Conservation (phyloP, 2,113 vertebrate species). For the Oryctolagus cuniculus region DNA sequence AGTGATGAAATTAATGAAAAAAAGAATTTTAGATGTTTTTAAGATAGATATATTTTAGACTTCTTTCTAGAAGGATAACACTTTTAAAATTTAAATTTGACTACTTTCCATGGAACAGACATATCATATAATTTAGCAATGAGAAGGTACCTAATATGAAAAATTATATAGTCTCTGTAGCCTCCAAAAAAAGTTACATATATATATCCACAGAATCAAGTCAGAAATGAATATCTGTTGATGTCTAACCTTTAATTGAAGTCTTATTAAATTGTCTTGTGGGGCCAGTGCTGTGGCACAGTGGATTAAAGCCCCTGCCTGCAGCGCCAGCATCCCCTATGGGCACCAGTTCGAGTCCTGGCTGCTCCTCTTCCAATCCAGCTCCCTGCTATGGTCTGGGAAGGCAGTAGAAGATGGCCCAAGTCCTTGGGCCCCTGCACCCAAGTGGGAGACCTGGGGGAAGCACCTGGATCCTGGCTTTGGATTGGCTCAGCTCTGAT, state of each 20-base stretch:
- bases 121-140: not conserved
- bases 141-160: not conserved
- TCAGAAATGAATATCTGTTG: not conserved
- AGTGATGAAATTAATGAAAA: not conserved
- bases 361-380: too few relatives aligned
- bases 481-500: too few relatives aligned
- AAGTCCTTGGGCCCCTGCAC: too few relatives aligned
- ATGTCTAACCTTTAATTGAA: not conserved
- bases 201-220: not conserved
- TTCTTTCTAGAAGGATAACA: not conserved
- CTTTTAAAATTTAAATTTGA: not conserved
- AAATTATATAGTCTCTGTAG: not conserved
- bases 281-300: too few relatives aligned
- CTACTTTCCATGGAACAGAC: not conserved
- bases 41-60: not conserved
- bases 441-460: too few relatives aligned
- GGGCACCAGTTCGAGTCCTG: too few relatives aligned
- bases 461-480: too few relatives aligned
- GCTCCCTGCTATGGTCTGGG: too few relatives aligned
- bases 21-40: not conserved
- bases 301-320: too few relatives aligned
- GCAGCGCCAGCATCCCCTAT: too few relatives aligned
- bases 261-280: not conserved
- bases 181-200: not conserved
- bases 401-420: too few relatives aligned